Percentiles rank a stretch among this genome's conserved stretches.
Conservation (phyloP, 2,797 vertebrate genomes). For the Rhynchonycteris naso region DNA sequence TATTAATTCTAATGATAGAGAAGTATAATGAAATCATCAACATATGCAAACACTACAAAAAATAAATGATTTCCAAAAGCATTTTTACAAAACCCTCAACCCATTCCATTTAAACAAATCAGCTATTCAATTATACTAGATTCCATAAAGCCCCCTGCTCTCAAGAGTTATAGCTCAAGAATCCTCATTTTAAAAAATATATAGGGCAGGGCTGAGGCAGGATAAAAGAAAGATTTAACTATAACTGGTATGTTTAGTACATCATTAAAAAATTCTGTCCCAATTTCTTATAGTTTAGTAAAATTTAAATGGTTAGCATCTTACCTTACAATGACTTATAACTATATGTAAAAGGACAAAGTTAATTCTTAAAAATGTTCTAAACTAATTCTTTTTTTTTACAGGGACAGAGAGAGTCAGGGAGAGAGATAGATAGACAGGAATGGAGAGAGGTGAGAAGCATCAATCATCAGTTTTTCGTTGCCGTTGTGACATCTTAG, state of each 20-base stretch:
- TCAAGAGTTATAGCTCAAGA: slow-evolving; percentile 19
- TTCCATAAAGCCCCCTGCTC: background rate
- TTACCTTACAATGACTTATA: slow-evolving; percentile 40
- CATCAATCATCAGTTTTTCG: no score
- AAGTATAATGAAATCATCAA: slow-evolving; percentile 56
- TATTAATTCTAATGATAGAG: background rate
- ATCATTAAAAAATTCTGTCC: slow-evolving; percentile 39
- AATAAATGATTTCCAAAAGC: slow-evolving; percentile 36
- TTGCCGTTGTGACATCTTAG: no score
- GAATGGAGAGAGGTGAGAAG: no score
- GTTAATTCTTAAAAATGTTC: slow-evolving; percentile 47
- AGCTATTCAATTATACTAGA: slow-evolving; percentile 40
- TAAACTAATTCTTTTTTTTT: slow-evolving; percentile 15
- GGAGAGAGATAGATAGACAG: no score
- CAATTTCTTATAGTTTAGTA: slow-evolving; percentile 37
- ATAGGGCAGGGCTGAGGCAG: background rate
- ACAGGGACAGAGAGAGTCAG: no score
- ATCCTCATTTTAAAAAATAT: background rate
- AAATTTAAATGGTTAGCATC: slow-evolving; percentile 37
- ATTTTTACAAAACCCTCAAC: slow-evolving; percentile 61
- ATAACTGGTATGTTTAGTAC: background rate
- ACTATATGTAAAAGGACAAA: slow-evolving; percentile 51
- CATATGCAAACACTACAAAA: slow-evolving; percentile 21
- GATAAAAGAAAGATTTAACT: background rate
- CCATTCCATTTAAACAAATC: slow-evolving; percentile 56